Conservation (phyloP, 1,140 invertebrate species). For the Radopholus similis region DNA sequence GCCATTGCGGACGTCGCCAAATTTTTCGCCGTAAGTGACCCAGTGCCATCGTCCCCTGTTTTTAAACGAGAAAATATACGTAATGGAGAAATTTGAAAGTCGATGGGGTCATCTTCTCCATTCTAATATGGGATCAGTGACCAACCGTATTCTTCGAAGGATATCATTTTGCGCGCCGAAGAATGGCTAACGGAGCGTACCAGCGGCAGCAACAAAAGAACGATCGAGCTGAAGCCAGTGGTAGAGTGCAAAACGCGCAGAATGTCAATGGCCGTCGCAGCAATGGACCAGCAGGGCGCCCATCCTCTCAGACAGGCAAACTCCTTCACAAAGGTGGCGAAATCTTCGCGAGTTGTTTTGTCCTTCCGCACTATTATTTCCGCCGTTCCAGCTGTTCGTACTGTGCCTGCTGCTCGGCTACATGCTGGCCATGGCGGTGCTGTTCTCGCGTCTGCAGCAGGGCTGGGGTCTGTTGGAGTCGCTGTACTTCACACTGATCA, state of each 20-base stretch:
- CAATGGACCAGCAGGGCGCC: conserved; percentile 12
- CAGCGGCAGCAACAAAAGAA: background rate
- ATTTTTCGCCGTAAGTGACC: conserved; percentile 35
- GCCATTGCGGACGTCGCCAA: conserved; percentile 49
- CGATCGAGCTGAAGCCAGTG: background rate
- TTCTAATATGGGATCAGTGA: too few relatives aligned
- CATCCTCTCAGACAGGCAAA: background rate
- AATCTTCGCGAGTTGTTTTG: background rate
- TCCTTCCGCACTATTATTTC: background rate
- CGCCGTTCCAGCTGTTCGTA: conserved; percentile 33
- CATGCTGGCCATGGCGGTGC: conserved; percentile 31
- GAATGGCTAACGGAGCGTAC: conserved; percentile 7
- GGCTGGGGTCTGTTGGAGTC: conserved; percentile 42
- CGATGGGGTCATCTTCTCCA: too few relatives aligned
- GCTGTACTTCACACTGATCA: conserved; percentile 47
- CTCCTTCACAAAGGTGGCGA: conserved; percentile 2
- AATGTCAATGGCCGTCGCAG: background rate
- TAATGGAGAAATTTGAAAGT: too few relatives aligned
- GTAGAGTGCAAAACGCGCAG: background rate
- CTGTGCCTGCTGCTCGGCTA: conserved; percentile 32
- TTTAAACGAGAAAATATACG: background rate
- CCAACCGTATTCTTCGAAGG: background rate
- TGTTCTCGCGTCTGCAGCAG: conserved; percentile 25
- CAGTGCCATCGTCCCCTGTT: background rate
- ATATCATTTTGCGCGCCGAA: conserved; percentile 8